Evolutionary conservation across 2,113 vertebrate species (phyloP).

Genomic region (Apodemus sylvaticus): DNA sequence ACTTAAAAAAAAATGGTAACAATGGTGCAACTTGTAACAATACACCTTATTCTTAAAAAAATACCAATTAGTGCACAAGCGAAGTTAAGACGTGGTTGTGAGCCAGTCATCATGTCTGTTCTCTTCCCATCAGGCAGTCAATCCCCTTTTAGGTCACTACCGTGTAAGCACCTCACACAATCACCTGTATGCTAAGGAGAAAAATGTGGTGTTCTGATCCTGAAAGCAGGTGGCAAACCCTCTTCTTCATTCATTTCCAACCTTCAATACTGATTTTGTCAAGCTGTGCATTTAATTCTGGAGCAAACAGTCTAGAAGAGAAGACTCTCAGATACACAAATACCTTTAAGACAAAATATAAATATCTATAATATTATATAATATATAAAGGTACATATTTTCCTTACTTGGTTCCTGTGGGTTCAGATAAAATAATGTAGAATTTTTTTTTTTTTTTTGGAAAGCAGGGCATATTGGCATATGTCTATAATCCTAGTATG

Average conservation of each 20-base stretch:
- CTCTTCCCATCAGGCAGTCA: background rate
- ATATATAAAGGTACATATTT: background rate
- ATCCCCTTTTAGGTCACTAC: background rate
- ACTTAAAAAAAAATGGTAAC: slow-evolving; percentile 9
- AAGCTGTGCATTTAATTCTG: background rate
- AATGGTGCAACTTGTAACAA: background rate
- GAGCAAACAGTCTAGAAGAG: slow-evolving; percentile 1
- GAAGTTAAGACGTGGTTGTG: background rate
- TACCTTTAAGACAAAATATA: background rate
- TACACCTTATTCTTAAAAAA: background rate
- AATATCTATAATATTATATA: background rate
- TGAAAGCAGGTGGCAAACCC: background rate
- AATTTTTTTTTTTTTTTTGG: no score
- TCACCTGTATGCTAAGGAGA: background rate
- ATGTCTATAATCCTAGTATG: background rate
- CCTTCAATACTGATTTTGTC: background rate
- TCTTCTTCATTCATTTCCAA: background rate
- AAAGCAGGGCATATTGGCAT: background rate
- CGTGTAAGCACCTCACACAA: background rate
- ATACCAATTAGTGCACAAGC: background rate
- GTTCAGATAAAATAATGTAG: background rate
- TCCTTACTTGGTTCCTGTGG: background rate
- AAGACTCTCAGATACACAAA: background rate
- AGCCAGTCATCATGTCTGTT: background rate
- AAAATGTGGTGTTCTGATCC: background rate